Percentiles rank a stretch among this genome's conserved stretches.
Conservation (phyloP, 53 echinoderm and acorn worm species). For the Luidia sarsii region DNA sequence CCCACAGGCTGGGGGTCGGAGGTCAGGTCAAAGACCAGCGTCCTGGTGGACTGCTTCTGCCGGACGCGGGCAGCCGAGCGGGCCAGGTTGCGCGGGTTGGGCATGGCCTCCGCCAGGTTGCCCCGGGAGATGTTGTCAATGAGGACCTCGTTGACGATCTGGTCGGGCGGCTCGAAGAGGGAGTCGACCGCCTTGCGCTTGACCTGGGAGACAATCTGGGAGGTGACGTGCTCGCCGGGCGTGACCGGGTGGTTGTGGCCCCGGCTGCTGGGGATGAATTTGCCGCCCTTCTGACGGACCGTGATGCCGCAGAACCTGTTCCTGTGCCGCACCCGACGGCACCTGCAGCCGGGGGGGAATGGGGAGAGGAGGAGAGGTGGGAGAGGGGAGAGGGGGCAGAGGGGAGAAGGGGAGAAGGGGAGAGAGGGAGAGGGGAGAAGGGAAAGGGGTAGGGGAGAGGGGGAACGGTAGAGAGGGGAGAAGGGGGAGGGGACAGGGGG, state of each 20-base stretch:
- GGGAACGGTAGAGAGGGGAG: too few relatives aligned
- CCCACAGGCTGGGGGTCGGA: too few relatives aligned
- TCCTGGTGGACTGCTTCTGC: background rate
- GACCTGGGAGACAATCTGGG: constrained; percentile 10
- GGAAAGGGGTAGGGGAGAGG: too few relatives aligned
- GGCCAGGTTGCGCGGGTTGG: constrained; percentile 21
- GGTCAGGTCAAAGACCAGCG: background rate
- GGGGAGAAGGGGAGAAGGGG: too few relatives aligned
- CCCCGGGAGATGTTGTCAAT: background rate
- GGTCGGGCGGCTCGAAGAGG: constrained; percentile 3
- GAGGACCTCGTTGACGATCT: constrained; percentile 19
- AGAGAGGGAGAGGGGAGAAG: too few relatives aligned
- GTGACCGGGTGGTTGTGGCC: constrained; percentile 18
- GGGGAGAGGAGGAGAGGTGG: too few relatives aligned
- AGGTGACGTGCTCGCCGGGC: constrained; percentile 3
- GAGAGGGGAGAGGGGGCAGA: too few relatives aligned
- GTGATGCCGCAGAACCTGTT: constrained; percentile 22
- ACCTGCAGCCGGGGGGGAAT: too few relatives aligned
- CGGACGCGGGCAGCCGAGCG: constrained; percentile 9
- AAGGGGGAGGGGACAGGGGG: too few relatives aligned
- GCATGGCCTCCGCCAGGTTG: background rate
- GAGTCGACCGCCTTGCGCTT: constrained; percentile 5
- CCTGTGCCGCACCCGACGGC: background rate
- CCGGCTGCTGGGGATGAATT: background rate
- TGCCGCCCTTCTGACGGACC: constrained; percentile 14